Conservation (phyloP, 1,140 invertebrate species). For the Aradophagus sp. region DNA sequence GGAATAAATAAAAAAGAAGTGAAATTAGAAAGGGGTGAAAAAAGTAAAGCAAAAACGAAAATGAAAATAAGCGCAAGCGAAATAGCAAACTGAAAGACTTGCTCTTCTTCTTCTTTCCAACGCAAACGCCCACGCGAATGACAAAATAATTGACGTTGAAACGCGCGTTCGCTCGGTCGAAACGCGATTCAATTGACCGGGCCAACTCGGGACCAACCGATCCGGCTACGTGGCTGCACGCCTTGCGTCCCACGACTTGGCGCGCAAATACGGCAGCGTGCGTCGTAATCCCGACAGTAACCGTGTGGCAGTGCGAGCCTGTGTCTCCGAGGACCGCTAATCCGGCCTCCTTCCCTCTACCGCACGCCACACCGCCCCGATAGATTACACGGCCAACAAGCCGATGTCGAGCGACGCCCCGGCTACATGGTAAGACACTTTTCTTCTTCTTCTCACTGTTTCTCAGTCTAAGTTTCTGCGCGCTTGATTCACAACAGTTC, state of each 20-base stretch:
- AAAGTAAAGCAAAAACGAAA: too few species aligned
- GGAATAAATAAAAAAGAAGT: too few species aligned
- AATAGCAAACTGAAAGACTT: too few species aligned
- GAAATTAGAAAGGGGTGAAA: too few species aligned
- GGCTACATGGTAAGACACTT: constrained; percentile 72
- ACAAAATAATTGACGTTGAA: constrained; percentile 31
- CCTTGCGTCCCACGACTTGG: constrained; percentile 54
- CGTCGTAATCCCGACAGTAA: constrained; percentile 75
- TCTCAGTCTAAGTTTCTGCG: constrained; percentile 37
- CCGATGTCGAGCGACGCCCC: constrained; percentile 71
- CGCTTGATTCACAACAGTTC: constrained; percentile 25
- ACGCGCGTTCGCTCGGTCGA: constrained; percentile 70
- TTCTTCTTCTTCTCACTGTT: constrained; percentile 54
- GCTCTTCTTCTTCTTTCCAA: constrained; percentile 51
- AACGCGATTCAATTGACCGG: constrained; percentile 64
- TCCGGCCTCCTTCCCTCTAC: constrained; percentile 73
- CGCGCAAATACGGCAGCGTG: constrained; percentile 68
- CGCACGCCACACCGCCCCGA: constrained; percentile 75
- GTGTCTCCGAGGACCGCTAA: constrained; percentile 75
- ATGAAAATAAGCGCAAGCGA: too few species aligned
- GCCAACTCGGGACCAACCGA: constrained; percentile 59
- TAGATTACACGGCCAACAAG: constrained; percentile 73
- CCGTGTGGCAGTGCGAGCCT: constrained; percentile 75
- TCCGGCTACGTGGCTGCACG: constrained; percentile 40
- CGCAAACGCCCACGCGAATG: constrained; percentile 50